Percentiles rank a stretch among this genome's conserved stretches.
Conservation (phyloP, 2,797 vertebrate species). For the Oryzias sinensis region DNA sequence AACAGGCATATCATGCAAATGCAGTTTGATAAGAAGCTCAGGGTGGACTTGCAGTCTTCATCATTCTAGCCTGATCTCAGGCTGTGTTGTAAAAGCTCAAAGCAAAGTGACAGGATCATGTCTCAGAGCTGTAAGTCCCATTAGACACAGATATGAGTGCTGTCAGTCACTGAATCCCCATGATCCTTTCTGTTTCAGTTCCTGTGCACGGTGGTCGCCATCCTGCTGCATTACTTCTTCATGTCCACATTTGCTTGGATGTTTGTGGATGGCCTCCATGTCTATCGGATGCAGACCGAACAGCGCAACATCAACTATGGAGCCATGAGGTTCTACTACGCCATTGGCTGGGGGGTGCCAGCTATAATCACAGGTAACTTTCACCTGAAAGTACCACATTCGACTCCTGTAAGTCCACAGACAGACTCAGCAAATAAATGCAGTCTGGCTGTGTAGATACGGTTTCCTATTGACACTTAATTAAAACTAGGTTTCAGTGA, state of each 20-base stretch:
- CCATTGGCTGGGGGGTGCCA: conserved; percentile 96
- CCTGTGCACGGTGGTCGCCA: conserved; percentile 93
- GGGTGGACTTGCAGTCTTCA: too few species aligned
- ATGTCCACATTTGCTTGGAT: conserved; percentile 97
- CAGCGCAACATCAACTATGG: conserved; percentile 94
- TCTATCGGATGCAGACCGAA: conserved; percentile 98
- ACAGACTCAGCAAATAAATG: not conserved
- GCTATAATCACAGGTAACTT: conserved; percentile 91
- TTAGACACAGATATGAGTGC: too few species aligned
- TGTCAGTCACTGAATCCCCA: not conserved
- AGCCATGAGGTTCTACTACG: conserved; percentile 98
- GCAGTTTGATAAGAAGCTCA: too few species aligned
- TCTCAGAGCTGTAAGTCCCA: not conserved
- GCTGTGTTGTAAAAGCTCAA: too few species aligned
- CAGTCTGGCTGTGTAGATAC: conserved; percentile 57
- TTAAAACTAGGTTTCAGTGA: conserved; percentile 49
- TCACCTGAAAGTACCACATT: not conserved
- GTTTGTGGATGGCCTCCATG: conserved; percentile 94
- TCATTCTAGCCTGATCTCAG: too few species aligned
- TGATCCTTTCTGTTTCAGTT: conserved; percentile 77
- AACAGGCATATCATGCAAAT: too few species aligned
- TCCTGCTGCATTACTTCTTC: conserved; percentile 98
- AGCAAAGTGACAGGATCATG: too few species aligned
- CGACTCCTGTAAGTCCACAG: conserved; percentile 1
- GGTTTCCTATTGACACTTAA: conserved; percentile 37